These are phyloP conservation scores for Glyphotaelius pellucidus DNA, from an alignment of 2,888 invertebrate genomes.

Conservation along the genomic window DNA sequence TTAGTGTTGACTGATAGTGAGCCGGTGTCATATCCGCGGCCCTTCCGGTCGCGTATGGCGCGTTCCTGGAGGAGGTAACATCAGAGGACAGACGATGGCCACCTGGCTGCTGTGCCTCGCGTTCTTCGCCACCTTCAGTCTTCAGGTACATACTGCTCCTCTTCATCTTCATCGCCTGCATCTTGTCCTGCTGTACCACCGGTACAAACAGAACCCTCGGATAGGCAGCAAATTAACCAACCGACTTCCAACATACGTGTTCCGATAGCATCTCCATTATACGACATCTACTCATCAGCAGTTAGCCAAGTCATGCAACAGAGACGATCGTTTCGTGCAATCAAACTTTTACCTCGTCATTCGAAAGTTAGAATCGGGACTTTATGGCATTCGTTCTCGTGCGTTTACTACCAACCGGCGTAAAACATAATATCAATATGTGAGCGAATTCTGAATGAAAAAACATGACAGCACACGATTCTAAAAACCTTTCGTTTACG, in stretches of 20 bases:
- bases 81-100: slow-evolving; percentile 60
- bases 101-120: slow-evolving; percentile 60
- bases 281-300: not conserved
- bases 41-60: slow-evolving; percentile 60
- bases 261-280: not conserved
- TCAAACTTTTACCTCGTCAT: slow-evolving; percentile 46
- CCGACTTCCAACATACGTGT: not conserved
- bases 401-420: slow-evolving; percentile 3
- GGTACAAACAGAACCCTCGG: not conserved
- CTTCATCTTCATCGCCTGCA: not conserved
- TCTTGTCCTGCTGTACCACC: not conserved
- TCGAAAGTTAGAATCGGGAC: slow-evolving; percentile 41
- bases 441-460: slow-evolving; percentile 31
- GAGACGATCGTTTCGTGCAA: slow-evolving; percentile 9
- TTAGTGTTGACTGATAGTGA: slow-evolving; percentile 49
- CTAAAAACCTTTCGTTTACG: not conserved
- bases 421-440: slow-evolving; percentile 9
- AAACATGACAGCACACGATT: not conserved
- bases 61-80: slow-evolving; percentile 59
- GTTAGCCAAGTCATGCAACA: not conserved
- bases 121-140: slow-evolving; percentile 58
- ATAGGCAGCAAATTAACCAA: not conserved
- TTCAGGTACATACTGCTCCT: slow-evolving; percentile 58
- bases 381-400: slow-evolving; percentile 36
- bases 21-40: slow-evolving; percentile 52